Evolutionary conservation across 2,113 vertebrate species (phyloP).

Genomic region (Alligator sinensis): DNA sequence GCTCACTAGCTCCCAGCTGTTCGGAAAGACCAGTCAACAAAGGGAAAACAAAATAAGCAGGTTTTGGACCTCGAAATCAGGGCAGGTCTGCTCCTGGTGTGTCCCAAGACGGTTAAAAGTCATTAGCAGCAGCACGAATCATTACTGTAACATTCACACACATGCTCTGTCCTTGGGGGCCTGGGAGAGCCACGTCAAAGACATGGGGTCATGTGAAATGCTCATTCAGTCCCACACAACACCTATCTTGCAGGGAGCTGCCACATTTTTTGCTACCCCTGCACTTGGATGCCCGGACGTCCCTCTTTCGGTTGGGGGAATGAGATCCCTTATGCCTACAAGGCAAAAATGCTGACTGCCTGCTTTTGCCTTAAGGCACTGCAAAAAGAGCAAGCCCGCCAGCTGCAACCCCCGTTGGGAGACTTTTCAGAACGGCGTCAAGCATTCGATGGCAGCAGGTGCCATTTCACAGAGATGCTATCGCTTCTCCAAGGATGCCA

Average conservation of each 20-base stretch:
- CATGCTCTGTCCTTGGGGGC: no score
- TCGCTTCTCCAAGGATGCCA: background rate
- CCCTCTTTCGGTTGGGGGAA: background rate
- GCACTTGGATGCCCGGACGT: background rate
- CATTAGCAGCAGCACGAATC: background rate
- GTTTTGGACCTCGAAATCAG: background rate
- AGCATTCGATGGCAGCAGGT: background rate
- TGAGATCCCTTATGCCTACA: background rate
- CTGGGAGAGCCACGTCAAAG: background rate
- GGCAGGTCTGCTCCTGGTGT: background rate
- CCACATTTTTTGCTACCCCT: background rate
- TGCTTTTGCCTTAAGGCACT: rapidly evolving
- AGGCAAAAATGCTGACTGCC: background rate
- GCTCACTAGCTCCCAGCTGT: background rate
- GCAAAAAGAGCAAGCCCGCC: background rate
- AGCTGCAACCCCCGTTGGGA: background rate
- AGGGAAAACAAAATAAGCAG: background rate
- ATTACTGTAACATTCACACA: rapidly evolving
- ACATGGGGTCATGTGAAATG: rapidly evolving
- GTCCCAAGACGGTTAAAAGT: background rate
- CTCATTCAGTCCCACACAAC: background rate
- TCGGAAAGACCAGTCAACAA: rapidly evolving
- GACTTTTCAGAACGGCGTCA: background rate
- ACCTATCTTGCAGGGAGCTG: background rate
- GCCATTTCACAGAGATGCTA: background rate